Evolutionary conservation across 2,113 vertebrate species (phyloP), one percentile per base, ranked within the genome.

Genomic region (Neogobius melanostomus): DNA sequence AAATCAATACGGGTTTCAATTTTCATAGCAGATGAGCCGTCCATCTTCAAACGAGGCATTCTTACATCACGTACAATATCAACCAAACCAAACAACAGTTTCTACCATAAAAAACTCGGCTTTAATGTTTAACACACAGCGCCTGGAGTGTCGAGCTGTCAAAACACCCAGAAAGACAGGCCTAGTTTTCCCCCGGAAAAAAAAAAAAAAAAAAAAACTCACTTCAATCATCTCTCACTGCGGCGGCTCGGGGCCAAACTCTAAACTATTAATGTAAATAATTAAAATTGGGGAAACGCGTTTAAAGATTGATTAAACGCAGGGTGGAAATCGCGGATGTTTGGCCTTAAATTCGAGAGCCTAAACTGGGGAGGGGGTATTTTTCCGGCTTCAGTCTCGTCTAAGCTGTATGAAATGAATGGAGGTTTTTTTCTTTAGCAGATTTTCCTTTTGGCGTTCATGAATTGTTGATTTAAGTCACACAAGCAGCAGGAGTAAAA

Each of bases 391-490:
- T 59, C 44, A 66, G 48, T 65, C 43, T 67, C 51, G 42, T 42
- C 46, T n/a, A 11, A 68, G 50, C 59, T 44, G 59, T 65, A 59
- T 44, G 36, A 65, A 53, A 68, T 11, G 60, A 5, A 64, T 48
- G 57, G 66, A 70, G 44, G n/a, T 53, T 53, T 9, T 49, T 36
- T 6, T 44, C 67, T 53, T 57, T 57, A 7, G 76, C 76, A 71
- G 74, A 48, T 64, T 42, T 46, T 10, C 43, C 43, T 44, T 15
- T 69, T 79, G 75, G 52, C 65, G 16, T 68, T 79, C 47, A 75
- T 65, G 48, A 72, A 56, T 53, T 53, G 66, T 71, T 71, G 49
- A 69, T 57, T 17, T 64, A 54, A 48, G 11, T 72, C 56, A 79
- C 71, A 51, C 66, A 28, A 60, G 54, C 65, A 17, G 12, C 54